A percentile compares a stretch with the other conserved stretches of the same genome.
Conservation (phyloP, 2,888 invertebrate species). For the Spilarctia lutea region DNA sequence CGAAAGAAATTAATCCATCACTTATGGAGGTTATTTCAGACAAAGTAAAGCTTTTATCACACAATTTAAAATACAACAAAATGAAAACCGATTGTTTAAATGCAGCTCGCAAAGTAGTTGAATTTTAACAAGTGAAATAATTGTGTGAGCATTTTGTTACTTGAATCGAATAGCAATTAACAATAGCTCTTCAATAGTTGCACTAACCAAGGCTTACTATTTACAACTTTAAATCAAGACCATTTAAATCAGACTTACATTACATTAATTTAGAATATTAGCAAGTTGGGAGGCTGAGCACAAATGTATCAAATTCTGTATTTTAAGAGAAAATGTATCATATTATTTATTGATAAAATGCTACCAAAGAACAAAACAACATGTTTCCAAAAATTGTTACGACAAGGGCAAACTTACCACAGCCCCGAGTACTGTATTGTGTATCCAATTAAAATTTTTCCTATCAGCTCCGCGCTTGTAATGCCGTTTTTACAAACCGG, state of each 20-base stretch:
- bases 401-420: constrained; percentile 36
- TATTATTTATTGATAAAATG: neutral
- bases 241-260: neutral
- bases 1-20: too few species aligned
- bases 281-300: neutral
- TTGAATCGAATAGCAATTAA: neutral
- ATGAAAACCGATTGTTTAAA: neutral
- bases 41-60: too few species aligned
- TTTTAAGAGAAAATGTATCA: neutral
- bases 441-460: constrained; percentile 72
- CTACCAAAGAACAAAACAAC: neutral
- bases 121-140: too few species aligned
- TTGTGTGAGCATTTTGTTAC: neutral
- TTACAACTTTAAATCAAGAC: neutral
- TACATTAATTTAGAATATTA: neutral
- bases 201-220: neutral
- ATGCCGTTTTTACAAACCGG: constrained; percentile 63
- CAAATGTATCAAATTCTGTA: neutral
- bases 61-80: neutral
- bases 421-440: constrained; percentile 50
- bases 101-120: neutral
- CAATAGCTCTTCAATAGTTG: neutral
- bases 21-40: too few species aligned
- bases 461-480: constrained; percentile 48
- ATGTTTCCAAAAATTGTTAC: constrained; percentile 6